A percentile compares a stretch with the other conserved stretches of the same genome.
These are phyloP conservation scores for Platichthys stellatus DNA, from an alignment of 2,113 vertebrate genomes.

Conservation along the genomic window DNA sequence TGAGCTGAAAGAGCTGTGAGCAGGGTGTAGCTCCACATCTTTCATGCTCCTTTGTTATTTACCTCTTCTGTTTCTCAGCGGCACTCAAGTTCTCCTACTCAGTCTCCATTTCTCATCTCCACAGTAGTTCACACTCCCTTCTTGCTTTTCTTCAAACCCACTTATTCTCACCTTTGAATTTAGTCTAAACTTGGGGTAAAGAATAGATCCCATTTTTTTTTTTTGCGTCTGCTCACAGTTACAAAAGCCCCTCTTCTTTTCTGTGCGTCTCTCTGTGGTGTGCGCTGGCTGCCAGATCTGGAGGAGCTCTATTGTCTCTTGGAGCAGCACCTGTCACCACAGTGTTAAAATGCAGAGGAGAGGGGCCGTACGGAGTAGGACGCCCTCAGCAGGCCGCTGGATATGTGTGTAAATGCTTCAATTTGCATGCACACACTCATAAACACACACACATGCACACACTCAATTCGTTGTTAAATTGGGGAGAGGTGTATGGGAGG, in stretches of 20 bases:
- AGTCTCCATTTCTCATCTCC: slow-evolving; percentile 29
- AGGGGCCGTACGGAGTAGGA: slow-evolving; percentile 58
- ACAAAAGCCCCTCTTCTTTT: slow-evolving; percentile 47
- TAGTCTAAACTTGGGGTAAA: slow-evolving; percentile 29
- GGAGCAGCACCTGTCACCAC: slow-evolving; percentile 76
- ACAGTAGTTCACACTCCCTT: slow-evolving; percentile 31
- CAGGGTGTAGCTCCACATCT: slow-evolving; percentile 48
- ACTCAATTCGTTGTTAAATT: slow-evolving; percentile 59
- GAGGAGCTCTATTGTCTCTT: slow-evolving; percentile 71
- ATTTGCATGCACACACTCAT: slow-evolving; percentile 31
- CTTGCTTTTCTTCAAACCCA: slow-evolving; percentile 33
- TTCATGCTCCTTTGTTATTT: slow-evolving; percentile 50
- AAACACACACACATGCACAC: slow-evolving; percentile 29
- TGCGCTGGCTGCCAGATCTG: slow-evolving; percentile 64
- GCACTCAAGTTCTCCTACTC: slow-evolving; percentile 43
- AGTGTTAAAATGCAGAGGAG: slow-evolving; percentile 67
- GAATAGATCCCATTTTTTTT: slow-evolving; percentile 38
- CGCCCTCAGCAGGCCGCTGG: slow-evolving; percentile 70
- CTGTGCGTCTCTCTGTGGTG: slow-evolving; percentile 26
- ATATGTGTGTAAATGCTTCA: slow-evolving; percentile 48
- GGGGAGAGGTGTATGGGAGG: slow-evolving; percentile 39
- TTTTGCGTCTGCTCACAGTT: slow-evolving; percentile 41
- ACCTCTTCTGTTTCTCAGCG: slow-evolving; percentile 34
- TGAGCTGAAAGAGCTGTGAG: slow-evolving; percentile 47
- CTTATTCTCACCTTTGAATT: slow-evolving; percentile 61